phyloP scores from a whole-genome alignment of 2,888 invertebrate species.

The Eupeodes luniger region DNA sequence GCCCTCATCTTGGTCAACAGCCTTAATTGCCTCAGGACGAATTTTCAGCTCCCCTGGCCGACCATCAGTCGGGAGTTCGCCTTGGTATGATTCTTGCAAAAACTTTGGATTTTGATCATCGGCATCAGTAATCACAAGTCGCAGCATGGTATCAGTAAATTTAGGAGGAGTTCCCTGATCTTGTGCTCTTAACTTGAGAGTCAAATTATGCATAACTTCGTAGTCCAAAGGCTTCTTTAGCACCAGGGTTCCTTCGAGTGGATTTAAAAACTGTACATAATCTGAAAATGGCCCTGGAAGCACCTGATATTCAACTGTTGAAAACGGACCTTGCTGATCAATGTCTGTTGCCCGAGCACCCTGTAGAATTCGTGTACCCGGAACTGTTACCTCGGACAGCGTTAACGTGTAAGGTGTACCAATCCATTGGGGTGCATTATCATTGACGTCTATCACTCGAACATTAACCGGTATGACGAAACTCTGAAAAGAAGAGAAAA shows the following conservation, averaged over 20 bases:
- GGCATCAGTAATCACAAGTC: constrained; percentile 93
- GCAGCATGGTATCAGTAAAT: constrained; percentile 89
- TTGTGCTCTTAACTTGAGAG: constrained; percentile 89
- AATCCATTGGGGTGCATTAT: constrained; percentile 93
- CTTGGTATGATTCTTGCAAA: constrained; percentile 89
- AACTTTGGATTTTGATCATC: constrained; percentile 96
- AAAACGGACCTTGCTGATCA: constrained; percentile 95
- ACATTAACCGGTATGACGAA: constrained; percentile 84
- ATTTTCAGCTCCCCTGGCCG: constrained; percentile 86
- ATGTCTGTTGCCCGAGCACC: constrained; percentile 92
- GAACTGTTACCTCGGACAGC: constrained; percentile 92
- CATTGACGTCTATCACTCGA: constrained; percentile 95
- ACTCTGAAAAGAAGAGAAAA: constrained; percentile 78
- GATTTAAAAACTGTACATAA: constrained; percentile 93
- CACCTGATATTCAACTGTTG: constrained; percentile 92
- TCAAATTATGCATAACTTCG: constrained; percentile 91
- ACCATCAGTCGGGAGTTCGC: constrained; percentile 87
- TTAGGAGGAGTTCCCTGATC: constrained; percentile 93
- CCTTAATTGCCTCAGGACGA: constrained; percentile 90
- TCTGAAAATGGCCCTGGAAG: constrained; percentile 92
- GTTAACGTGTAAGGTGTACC: constrained; percentile 93
- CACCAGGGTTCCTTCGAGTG: constrained; percentile 92
- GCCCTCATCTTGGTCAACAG: constrained; percentile 89
- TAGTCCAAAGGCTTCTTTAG: constrained; percentile 92
- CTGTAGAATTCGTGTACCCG: constrained; percentile 90